Conservation (phyloP, 2,113 vertebrate genomes). For the Oreotrochilus melanogaster region DNA sequence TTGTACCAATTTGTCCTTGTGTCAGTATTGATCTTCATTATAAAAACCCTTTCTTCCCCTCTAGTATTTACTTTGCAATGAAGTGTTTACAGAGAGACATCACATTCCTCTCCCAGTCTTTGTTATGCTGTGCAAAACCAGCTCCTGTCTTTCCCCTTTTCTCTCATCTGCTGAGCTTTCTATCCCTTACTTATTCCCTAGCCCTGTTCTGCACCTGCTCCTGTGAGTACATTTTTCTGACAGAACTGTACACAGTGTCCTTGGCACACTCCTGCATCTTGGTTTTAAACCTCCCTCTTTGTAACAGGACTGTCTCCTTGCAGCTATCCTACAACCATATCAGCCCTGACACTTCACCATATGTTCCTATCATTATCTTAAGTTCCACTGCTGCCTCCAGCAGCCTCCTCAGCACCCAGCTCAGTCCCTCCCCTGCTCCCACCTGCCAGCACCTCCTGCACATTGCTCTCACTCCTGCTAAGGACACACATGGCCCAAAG, state of each 20-base stretch:
- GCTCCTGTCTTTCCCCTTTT: not conserved
- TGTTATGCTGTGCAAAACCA: not conserved
- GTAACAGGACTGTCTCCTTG: not conserved
- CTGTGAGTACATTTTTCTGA: not conserved
- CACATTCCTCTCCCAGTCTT: not conserved
- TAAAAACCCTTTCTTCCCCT: not conserved
- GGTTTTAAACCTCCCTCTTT: not conserved
- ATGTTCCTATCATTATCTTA: not conserved
- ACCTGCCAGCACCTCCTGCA: not conserved
- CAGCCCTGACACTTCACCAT: not conserved
- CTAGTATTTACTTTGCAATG: not conserved
- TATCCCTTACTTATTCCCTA: not conserved
- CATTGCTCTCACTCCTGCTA: not conserved
- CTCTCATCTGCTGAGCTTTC: not conserved
- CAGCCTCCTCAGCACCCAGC: not conserved
- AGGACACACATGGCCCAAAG: fast-evolving
- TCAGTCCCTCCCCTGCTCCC: not conserved
- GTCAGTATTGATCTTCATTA: conserved; percentile 31
- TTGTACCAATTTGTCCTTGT: conserved; percentile 22
- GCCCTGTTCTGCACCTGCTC: conserved; percentile 18
- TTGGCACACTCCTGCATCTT: not conserved
- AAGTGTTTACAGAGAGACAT: conserved; percentile 1
- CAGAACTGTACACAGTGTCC: not conserved
- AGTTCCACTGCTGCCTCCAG: not conserved
- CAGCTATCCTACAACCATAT: not conserved